Conservation (phyloP, 2,113 vertebrate genomes). For the Chaetops frenatus region DNA sequence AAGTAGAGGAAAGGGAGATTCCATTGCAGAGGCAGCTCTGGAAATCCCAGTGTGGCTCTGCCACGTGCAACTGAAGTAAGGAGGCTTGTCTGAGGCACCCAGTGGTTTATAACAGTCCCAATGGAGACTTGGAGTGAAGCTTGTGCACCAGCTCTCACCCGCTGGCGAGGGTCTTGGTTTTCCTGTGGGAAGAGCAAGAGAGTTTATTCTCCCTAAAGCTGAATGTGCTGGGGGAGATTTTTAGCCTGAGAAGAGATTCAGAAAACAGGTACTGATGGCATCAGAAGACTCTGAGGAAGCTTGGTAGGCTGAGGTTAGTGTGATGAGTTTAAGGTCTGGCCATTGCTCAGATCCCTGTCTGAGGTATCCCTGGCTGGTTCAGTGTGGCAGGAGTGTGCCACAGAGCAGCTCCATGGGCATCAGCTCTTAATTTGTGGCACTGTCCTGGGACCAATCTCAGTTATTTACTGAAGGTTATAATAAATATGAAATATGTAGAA, state of each 20-base stretch:
- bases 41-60: neutral
- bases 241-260: neutral
- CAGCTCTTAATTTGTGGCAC: neutral
- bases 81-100: neutral
- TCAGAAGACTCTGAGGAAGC: neutral
- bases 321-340: neutral
- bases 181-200: neutral
- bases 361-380: neutral
- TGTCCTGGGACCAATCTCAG: neutral
- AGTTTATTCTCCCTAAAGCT: neutral
- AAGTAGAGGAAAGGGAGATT: neutral
- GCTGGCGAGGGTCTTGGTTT: neutral
- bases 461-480: conserved; percentile 9
- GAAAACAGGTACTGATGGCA: neutral
- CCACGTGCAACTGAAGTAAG: neutral
- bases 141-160: neutral
- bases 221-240: neutral
- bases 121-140: neutral
- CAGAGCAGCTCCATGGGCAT: neutral
- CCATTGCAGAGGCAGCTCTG: neutral
- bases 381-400: neutral
- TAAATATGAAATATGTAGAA: conserved; percentile 11
- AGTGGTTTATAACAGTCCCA: neutral
- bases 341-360: neutral
- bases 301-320: neutral